Conservation (phyloP, 2,113 vertebrate species). For the Cromileptes altivelis region DNA sequence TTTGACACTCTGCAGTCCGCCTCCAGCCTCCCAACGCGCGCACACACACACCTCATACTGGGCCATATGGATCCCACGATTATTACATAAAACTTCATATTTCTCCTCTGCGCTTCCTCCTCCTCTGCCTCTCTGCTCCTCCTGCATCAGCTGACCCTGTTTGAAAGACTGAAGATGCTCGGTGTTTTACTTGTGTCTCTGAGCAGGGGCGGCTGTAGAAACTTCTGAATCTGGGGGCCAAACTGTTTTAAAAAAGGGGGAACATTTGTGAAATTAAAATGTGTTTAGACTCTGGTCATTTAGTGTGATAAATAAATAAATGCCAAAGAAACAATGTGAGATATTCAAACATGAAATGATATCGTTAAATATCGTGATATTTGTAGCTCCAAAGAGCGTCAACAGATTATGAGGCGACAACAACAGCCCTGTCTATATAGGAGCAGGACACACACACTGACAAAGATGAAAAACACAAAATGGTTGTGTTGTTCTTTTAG, state of each 20-base stretch:
- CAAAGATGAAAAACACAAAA: not conserved
- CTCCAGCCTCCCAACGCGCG: conserved; percentile 4
- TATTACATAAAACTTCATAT: conserved; percentile 70
- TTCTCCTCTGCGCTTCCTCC: conserved; percentile 40
- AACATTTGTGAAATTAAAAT: not conserved
- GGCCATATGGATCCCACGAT: conserved; percentile 36
- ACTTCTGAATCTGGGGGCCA: not conserved
- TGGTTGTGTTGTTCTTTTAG: not conserved
- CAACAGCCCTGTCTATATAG: not conserved
- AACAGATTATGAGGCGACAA: not conserved
- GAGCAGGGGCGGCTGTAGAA: not conserved
- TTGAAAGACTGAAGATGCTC: not conserved
- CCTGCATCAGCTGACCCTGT: conserved; percentile 25
- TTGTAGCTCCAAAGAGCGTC: no score
- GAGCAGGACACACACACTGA: not conserved
- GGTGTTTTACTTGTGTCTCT: not conserved
- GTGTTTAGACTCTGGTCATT: not conserved
- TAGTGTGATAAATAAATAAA: not conserved
- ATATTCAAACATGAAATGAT: not conserved
- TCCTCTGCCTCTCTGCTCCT: conserved; percentile 3
- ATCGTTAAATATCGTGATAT: not conserved
- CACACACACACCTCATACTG: conserved; percentile 24
- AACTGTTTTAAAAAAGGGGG: not conserved
- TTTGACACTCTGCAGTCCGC: conserved; percentile 25
- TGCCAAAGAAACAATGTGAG: not conserved